A percentile compares a stretch with the other conserved stretches of the same genome.
Evolutionary conservation across 2,888 invertebrate genomes (phyloP).

Genomic region (Nezara viridula): DNA sequence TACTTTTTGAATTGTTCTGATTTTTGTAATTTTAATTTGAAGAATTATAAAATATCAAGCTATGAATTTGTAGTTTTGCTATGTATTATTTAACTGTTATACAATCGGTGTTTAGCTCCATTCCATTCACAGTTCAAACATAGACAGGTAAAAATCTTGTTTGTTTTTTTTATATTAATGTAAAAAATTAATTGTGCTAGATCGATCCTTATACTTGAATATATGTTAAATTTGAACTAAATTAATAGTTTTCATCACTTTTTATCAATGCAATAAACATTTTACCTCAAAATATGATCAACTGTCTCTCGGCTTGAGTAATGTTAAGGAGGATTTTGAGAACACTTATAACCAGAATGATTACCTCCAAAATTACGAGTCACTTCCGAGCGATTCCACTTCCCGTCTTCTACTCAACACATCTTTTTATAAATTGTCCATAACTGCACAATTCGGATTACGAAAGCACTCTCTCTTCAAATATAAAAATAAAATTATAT

Average conservation of each 20-base stretch:
- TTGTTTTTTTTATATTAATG: too few relatives aligned
- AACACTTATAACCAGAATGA: not conserved
- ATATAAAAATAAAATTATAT: conserved; percentile 24
- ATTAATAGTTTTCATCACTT: not conserved
- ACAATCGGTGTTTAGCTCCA: too few relatives aligned
- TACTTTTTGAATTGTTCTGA: too few relatives aligned
- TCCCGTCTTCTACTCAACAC: not conserved
- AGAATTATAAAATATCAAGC: too few relatives aligned
- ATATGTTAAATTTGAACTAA: not conserved
- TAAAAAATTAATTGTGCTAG: not conserved
- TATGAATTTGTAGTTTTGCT: too few relatives aligned
- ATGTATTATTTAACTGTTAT: too few relatives aligned
- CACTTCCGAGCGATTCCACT: not conserved
- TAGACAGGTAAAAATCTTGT: too few relatives aligned
- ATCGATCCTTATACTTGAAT: not conserved
- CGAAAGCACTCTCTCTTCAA: not conserved
- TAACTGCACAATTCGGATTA: not conserved
- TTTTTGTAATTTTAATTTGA: too few relatives aligned
- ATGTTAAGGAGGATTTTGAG: too few relatives aligned
- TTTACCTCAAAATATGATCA: conserved; percentile 3
- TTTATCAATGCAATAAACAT: not conserved
- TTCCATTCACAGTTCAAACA: too few relatives aligned
- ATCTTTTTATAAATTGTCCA: conserved; percentile 21
- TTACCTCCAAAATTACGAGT: not conserved
- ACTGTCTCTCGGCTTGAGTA: too few relatives aligned